Conservation (phyloP, 2,113 vertebrate genomes). For the Tragelaphus buxtoni region DNA sequence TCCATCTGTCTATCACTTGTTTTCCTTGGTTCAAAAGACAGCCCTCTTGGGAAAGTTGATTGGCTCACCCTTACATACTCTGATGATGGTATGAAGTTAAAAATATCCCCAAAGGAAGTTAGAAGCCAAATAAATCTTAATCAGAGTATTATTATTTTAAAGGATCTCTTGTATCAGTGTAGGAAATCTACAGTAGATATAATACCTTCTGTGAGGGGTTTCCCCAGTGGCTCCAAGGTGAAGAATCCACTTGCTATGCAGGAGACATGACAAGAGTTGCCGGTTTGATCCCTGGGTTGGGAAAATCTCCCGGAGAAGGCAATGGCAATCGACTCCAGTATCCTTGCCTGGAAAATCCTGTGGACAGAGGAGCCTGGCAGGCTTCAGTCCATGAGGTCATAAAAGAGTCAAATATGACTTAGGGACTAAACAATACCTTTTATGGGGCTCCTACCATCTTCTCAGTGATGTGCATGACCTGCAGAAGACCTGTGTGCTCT, state of each 20-base stretch:
- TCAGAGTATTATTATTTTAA: background rate
- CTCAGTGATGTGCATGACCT: background rate
- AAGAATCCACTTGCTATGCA: background rate
- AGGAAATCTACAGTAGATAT: background rate
- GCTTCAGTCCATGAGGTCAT: background rate
- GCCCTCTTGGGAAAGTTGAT: constrained; percentile 19
- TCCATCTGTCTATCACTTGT: constrained; percentile 16
- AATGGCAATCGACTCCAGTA: background rate
- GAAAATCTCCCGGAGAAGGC: background rate
- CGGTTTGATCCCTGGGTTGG: background rate
- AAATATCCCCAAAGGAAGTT: background rate
- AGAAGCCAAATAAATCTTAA: background rate
- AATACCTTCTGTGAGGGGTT: background rate
- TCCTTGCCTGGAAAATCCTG: background rate
- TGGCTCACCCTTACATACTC: background rate
- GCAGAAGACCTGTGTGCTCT: background rate
- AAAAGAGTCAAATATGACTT: background rate
- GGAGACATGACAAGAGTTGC: background rate
- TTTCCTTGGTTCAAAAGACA: background rate
- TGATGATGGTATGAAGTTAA: constrained; percentile 11
- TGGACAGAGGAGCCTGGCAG: background rate
- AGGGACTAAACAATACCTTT: background rate
- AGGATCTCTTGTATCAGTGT: background rate
- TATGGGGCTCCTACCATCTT: background rate
- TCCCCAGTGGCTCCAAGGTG: background rate